Evolutionary conservation across 1,140 invertebrate species (phyloP), one percentile per base, ranked within the genome.

Genomic region (Panagrolaimus sp.): DNA sequence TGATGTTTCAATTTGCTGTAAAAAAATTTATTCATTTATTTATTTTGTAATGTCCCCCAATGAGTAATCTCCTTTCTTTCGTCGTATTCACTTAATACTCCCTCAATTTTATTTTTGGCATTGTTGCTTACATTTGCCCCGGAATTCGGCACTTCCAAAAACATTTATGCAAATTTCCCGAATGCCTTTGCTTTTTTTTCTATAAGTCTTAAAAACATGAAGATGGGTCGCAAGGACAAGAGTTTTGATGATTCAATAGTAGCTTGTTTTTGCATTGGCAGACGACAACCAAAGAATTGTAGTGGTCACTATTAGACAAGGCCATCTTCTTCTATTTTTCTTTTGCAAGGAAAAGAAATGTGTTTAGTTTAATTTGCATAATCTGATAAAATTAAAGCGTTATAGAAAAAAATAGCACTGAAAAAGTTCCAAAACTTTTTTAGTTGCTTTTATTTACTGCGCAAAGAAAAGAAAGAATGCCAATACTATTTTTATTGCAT

Each of bases 1-100:
- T 25, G 72, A 20, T 9, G 57, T 47, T 62, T 68, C 51, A 42
- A 73, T 51, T 46, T 76, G 47, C 74, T 69, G 47, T 3, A 76
- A 71, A 74, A 13, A n/a, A 14, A 14, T 9, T 64, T 27, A 64
- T 57, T n/a, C n/a, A n/a, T n/a, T 57, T 16, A 57, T 57, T 57
- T 25, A 25, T 27, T 27, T 23, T 57, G 51, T 57, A 20, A 57
- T 57, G 20, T 38, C 31, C 31, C 31, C 7, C 31, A 38, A 38
- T 38, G 31, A 38, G 31, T 38, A 38, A 38, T 38, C 31, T 7
- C 31, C 27, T 57, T 57, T 57, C 9, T 57, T 27, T 25, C 51
- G 9, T 25, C 51, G n/a, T 57, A 57, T 20, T 57, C 51, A 20
- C 51, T 57, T 27, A 57, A 57, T 25, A 27, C 31, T 38, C 31